phyloP scores from a whole-genome alignment of 2,113 vertebrate species.

The Herpailurus yagouaroundi region DNA sequence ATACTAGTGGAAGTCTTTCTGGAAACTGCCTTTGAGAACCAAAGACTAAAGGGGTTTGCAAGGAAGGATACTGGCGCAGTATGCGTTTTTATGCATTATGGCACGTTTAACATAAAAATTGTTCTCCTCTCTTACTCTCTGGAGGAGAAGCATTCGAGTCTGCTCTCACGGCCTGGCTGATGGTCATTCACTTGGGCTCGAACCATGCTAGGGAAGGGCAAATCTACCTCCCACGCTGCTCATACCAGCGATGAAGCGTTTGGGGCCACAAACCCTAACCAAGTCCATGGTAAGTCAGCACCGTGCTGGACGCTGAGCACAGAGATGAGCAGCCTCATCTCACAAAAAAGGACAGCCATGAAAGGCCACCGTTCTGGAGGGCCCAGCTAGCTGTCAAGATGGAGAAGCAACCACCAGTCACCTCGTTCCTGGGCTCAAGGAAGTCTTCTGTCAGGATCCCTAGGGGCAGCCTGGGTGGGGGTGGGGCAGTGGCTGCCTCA shows the following conservation, averaged over 20 bases:
- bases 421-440: not conserved
- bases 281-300: not conserved
- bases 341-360: not conserved
- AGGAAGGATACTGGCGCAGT: not conserved
- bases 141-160: not conserved
- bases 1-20: not conserved
- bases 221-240: not conserved
- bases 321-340: too few species aligned
- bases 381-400: not conserved
- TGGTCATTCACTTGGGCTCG: too few species aligned
- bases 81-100: not conserved
- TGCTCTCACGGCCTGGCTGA: not conserved
- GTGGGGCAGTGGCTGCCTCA: not conserved
- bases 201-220: accelerated
- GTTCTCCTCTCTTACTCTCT: not conserved
- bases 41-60: not conserved
- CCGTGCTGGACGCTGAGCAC: not conserved
- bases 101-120: not conserved
- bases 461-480: not conserved
- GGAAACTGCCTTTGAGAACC: not conserved
- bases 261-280: accelerated
- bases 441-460: not conserved
- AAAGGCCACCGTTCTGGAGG: accelerated
- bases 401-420: not conserved
- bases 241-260: not conserved